Conservation (phyloP, 1,140 invertebrate species). For the Zophobas atratus region DNA sequence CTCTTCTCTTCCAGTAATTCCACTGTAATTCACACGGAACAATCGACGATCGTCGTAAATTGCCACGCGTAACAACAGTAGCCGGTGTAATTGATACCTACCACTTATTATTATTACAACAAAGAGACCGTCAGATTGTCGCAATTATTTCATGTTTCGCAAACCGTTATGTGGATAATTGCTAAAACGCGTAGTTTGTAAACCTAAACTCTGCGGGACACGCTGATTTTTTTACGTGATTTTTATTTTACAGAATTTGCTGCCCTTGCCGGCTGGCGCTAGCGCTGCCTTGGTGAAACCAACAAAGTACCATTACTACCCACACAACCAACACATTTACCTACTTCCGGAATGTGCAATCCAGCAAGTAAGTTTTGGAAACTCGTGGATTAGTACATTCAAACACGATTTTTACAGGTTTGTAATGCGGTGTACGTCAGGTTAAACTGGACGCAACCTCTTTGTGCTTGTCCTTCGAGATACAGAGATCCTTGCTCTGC, state of each 20-base stretch:
- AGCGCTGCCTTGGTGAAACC: constrained; percentile 82
- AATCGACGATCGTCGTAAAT: neutral
- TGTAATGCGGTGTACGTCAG: constrained; percentile 94
- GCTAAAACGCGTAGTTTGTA: no score
- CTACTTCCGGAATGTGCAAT: constrained; percentile 92
- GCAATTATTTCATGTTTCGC: neutral
- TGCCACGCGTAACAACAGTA: neutral
- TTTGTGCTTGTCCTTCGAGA: constrained; percentile 90
- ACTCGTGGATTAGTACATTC: neutral
- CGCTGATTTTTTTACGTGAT: no score
- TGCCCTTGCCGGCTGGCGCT: constrained; percentile 80
- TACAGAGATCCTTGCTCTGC: constrained; percentile 93
- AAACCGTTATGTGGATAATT: neutral
- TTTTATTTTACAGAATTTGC: constrained; percentile 75
- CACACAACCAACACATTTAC: constrained; percentile 94
- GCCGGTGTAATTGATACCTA: neutral
- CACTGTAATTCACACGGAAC: neutral
- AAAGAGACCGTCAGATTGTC: neutral
- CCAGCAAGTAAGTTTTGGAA: constrained; percentile 79
- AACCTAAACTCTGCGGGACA: no score
- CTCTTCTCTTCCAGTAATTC: neutral
- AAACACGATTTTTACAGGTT: constrained; percentile 73
- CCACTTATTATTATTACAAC: neutral
- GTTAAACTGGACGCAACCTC: constrained; percentile 91
- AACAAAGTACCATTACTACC: constrained; percentile 94